These are phyloP conservation scores for Drosophila kambysellisi DNA, from an alignment of 2,888 invertebrate species.

Conservation along the genomic window DNA sequence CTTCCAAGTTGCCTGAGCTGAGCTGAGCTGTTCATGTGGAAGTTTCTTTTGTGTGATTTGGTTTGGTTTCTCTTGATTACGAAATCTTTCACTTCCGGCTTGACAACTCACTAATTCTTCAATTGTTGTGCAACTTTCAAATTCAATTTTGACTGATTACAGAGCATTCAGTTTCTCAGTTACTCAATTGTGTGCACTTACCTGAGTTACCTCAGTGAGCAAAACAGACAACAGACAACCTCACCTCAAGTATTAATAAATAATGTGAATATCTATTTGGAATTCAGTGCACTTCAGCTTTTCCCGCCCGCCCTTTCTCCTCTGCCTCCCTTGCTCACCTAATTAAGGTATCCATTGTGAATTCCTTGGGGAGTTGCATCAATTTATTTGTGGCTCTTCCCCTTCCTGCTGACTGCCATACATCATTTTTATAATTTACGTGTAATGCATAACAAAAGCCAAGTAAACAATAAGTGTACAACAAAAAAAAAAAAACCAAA, in stretches of 20 bases:
- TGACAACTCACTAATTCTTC: constrained; percentile 58
- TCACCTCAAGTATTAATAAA: constrained; percentile 44
- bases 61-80: constrained; percentile 24
- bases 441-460: constrained; percentile 60
- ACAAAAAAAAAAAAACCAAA: constrained; percentile 39
- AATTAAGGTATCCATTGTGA: constrained; percentile 60
- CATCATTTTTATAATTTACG: constrained; percentile 70
- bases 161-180: constrained; percentile 11
- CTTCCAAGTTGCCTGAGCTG: constrained; percentile 1
- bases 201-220: constrained; percentile 7
- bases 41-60: constrained; percentile 30
- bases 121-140: constrained; percentile 55
- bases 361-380: constrained; percentile 42
- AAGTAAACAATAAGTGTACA: constrained; percentile 60
- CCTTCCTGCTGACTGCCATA: constrained; percentile 34
- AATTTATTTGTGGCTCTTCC: constrained; percentile 27
- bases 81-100: constrained; percentile 53
- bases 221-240: neutral
- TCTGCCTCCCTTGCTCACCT: constrained; percentile 21
- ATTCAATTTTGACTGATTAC: constrained; percentile 36
- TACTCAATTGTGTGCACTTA: constrained; percentile 6
- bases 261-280: constrained; percentile 50
- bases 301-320: too few species aligned
- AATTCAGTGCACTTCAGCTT: constrained; percentile 51
- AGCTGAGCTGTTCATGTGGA: constrained; percentile 27